Conservation (phyloP, 37 sponge, comb jelly and placozoan genomes). For the Sycon ciliatum region DNA sequence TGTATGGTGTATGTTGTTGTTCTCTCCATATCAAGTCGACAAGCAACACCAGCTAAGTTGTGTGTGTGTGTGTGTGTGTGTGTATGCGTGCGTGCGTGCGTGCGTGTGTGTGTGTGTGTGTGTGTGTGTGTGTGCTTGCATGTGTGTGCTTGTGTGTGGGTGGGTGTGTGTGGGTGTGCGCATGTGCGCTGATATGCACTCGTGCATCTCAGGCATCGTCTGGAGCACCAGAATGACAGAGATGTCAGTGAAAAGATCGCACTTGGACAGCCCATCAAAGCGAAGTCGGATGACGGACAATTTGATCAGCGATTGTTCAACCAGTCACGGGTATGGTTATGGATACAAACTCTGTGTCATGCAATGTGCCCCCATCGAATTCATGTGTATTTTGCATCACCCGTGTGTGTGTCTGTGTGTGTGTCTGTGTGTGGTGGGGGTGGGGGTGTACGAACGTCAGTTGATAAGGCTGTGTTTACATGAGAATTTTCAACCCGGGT, state of each 20-base stretch:
- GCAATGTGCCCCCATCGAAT: too few relatives aligned
- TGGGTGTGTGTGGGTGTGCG: too few relatives aligned
- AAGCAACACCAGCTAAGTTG: too few relatives aligned
- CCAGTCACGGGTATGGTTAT: conserved; percentile 52
- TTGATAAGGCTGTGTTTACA: too few relatives aligned
- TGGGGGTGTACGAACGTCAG: too few relatives aligned
- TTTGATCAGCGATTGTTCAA: conserved; percentile 96
- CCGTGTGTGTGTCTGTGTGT: neutral
- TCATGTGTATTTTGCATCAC: too few relatives aligned
- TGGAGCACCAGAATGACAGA: conserved; percentile 70
- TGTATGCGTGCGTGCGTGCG: neutral
- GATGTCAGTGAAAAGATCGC: conserved; percentile 94
- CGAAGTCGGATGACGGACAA: conserved; percentile 52
- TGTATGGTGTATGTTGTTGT: too few relatives aligned
- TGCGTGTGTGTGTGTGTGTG: neutral
- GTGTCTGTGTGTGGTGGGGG: neutral
- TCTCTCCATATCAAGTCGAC: too few relatives aligned
- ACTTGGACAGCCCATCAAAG: conserved; percentile 68
- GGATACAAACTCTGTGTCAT: neutral
- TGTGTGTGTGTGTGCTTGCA: neutral
- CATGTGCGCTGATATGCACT: neutral
- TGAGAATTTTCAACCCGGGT: too few relatives aligned
- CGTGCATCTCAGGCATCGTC: conserved; percentile 39
- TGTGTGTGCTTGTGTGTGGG: too few relatives aligned
- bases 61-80: too few relatives aligned